Conservation (phyloP, 2,888 invertebrate species). For the Allacma fusca region DNA sequence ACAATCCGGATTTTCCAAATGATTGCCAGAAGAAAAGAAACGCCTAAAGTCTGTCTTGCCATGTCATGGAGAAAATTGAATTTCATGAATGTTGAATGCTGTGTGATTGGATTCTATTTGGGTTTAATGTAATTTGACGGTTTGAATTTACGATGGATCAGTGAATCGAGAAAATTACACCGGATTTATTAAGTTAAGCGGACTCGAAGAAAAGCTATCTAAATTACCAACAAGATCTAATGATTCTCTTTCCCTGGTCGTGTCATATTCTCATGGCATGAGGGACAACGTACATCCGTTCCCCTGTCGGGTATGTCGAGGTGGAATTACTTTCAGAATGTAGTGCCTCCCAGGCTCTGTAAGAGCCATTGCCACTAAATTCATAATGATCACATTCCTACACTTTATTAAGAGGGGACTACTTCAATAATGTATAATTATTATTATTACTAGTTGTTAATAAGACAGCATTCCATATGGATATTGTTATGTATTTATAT, state of each 20-base stretch:
- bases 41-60: slow-evolving; percentile 5
- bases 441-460: too few species aligned
- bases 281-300: too few species aligned
- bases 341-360: too few species aligned
- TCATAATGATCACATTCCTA: too few species aligned
- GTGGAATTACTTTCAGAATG: too few species aligned
- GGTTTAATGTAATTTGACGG: slow-evolving; percentile 15
- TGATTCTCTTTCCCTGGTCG: background rate
- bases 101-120: slow-evolving; percentile 29
- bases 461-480: too few species aligned
- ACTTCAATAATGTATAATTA: too few species aligned
- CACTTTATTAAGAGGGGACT: too few species aligned
- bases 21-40: background rate
- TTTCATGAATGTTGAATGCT: slow-evolving; percentile 26
- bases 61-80: slow-evolving; percentile 31
- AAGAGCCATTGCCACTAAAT: too few species aligned
- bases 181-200: slow-evolving; percentile 13
- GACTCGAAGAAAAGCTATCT: slow-evolving; percentile 23
- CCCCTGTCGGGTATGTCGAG: too few species aligned
- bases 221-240: slow-evolving; percentile 14
- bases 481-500: too few species aligned
- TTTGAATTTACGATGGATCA: slow-evolving; percentile 21
- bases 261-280: too few species aligned
- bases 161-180: slow-evolving; percentile 17
- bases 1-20: background rate